Evolutionary conservation across 2,113 vertebrate genomes (phyloP), one percentile per base, ranked within the genome.

Genomic region (Calyptomena viridis): DNA sequence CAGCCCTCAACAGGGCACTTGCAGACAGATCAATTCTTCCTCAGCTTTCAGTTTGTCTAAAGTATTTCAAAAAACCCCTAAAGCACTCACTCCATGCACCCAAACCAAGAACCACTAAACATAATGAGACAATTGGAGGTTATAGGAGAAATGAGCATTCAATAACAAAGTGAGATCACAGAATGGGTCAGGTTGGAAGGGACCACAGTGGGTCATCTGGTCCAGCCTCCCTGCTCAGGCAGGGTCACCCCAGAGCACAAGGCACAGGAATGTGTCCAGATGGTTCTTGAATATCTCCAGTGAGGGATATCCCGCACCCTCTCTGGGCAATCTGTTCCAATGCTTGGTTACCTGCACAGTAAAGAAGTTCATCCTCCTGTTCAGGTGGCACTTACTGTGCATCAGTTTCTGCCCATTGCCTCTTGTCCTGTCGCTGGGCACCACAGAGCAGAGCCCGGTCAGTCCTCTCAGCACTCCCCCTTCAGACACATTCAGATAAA

Each of bases 41-140:
- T 69, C 49, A 37, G 23, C 64, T 87, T 87, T 73, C 53, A 50
- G 21, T 50, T 89, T 33, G 8, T n/a, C 28, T 68, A n/a, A 64
- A 77, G 42, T 46, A 77, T 17, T 80, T 5, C 0, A 12, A 33
- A 73, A 72, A 28, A 7, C 0, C 1, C 42, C 49, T 44, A 8
- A 64, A 62, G 18, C 11, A 30, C 16, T 74, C 11, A 30, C 16
- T 74, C 44, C 13, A n/a, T 14, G 35, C 12, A 40, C 19, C 25
- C 44, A 64, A 64, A 35, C 12, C 30, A 56, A 49, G 50, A 62
- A 5, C 27, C 27, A 52, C 10, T 15, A 47, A 72, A 77, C 0
- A 0, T 17, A 58, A 63, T 3, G 21, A 92, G 35, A 5, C 33
- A 35, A 1, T 0, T 20, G 9, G 6, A 73, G 33, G 18, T n/a